Base-by-base conservation (phyloP, 2,113 vertebrate species). In the Corydoras sp. region DNA sequence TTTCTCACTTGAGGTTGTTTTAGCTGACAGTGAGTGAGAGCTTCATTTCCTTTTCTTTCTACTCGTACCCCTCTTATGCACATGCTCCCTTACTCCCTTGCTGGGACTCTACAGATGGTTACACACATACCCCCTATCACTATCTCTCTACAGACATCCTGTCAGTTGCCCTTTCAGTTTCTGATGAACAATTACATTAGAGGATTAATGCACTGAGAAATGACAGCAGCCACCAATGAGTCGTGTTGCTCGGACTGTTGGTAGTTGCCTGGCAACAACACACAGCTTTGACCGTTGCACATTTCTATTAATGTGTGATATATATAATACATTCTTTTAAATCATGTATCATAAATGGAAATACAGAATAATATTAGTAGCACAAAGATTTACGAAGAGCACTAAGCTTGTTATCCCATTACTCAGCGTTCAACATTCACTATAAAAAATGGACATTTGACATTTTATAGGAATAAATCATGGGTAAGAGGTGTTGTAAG, bases 201-300 rank as follows among this genome's bases (percentile, higher is more conserved):
- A 85, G 72, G 77, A 80, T 78, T 85, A 88, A 89, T 84, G 85
- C 80, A 79, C 82, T 88, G 85, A 89, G 78, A 88, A 89, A 86
- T 84, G 83, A 86, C 83, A 80, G 81, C 58, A 77, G 75, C 55
- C 18, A 58, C 56, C 72, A 72, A 67, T 67, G 69, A 62, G 68
- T 56, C 61, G 48, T 81, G 75, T 50, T 31, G n/a, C 77, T 73
- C 77, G 50, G 58, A 80, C 83, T 73, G 66, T 73, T 79, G 56
- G 76, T 72, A 81, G 86, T 89, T 87, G 86, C 86, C 83, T 83
- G 82, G 88, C 85, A 88, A 89, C 88, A 80, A 79, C 77, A 86
- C 80, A 88, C 82, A 79, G 71, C 75, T 24, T 24, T 24, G 18
- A 24, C 18, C 18, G 18, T 2, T 24, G 1, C 18, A 24, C 18